A percentile compares a stretch with the other conserved stretches of the same genome.
Conservation (phyloP, 2,113 vertebrate species). For the Nothocercus nigrocapillus region DNA sequence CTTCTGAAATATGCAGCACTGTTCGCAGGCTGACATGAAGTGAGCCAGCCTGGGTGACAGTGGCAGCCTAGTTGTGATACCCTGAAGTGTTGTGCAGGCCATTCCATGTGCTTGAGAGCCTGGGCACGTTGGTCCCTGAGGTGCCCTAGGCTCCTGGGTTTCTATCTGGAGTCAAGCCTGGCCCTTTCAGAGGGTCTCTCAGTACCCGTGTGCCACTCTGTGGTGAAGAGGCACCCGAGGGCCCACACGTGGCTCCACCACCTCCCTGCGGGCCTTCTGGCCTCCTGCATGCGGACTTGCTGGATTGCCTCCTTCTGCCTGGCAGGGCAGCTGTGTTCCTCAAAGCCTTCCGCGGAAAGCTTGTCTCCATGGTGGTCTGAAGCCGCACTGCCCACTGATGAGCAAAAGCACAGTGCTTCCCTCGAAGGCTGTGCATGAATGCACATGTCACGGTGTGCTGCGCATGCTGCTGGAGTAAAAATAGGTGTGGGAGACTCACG, state of each 20-base stretch:
- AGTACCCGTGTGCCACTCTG: neutral
- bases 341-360: neutral
- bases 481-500: neutral
- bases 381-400: neutral
- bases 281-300: neutral
- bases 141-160: neutral
- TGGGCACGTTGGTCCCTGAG: accelerated
- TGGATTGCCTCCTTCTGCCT: neutral
- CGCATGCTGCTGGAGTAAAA: neutral
- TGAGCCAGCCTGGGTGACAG: neutral
- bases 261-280: neutral
- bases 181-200: neutral
- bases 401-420: neutral
- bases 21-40: accelerated
- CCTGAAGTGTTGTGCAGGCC: neutral
- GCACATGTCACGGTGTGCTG: neutral
- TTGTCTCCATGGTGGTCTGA: neutral
- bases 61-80: neutral
- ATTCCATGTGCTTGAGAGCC: accelerated
- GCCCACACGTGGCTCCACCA: neutral
- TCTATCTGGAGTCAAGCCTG: neutral
- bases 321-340: neutral
- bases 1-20: neutral
- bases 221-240: neutral
- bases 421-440: conserved; percentile 6